Evolutionary conservation across 2,797 vertebrate genomes (phyloP).

Genomic region (Gambusia yucatana): DNA sequence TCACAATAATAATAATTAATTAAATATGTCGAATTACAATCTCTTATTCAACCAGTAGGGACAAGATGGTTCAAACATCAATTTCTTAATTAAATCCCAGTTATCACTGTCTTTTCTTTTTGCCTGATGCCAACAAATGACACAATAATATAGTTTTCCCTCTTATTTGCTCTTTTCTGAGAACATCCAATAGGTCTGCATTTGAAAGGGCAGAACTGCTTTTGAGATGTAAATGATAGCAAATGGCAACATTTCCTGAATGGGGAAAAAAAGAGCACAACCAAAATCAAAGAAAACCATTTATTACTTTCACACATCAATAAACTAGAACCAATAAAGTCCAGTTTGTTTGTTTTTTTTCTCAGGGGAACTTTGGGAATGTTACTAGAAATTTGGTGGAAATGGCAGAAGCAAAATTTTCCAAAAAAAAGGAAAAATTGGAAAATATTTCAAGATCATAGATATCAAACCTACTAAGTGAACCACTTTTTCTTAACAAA

Average conservation of each 20-base stretch:
- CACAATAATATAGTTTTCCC: neutral
- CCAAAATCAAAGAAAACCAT: neutral
- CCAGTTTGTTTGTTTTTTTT: neutral
- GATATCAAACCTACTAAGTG: neutral
- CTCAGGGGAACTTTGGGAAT: neutral
- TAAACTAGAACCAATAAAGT: neutral
- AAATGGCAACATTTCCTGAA: neutral
- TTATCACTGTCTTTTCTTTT: neutral
- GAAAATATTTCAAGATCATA: neutral
- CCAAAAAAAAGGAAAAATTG: neutral
- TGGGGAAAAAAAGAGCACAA: neutral
- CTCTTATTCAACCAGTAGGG: neutral
- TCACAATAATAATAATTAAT: neutral
- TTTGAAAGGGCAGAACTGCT: neutral
- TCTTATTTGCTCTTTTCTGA: neutral
- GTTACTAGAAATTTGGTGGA: neutral
- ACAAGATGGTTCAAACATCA: neutral
- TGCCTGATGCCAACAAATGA: neutral
- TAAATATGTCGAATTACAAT: neutral
- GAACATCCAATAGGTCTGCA: neutral
- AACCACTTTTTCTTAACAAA: neutral
- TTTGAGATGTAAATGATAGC: neutral
- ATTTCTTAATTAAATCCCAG: neutral
- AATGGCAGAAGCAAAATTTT: neutral
- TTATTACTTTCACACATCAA: neutral